A percentile compares a stretch with the other conserved stretches of the same genome.
phyloP scores from a whole-genome alignment of 2,797 vertebrate species.

The Takifugu rubripes region DNA sequence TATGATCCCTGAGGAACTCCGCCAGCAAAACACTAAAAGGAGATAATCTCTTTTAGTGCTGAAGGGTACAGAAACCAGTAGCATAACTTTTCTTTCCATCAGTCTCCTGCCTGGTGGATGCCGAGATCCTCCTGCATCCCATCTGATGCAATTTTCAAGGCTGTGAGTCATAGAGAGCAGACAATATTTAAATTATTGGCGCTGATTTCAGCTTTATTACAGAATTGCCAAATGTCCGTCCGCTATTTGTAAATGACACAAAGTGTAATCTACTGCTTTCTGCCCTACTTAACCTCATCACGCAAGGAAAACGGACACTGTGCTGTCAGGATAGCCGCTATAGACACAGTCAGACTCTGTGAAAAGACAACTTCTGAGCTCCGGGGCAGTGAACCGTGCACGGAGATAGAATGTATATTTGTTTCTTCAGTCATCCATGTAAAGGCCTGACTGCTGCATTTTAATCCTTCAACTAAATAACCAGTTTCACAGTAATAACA shows the following conservation, averaged over 20 bases:
- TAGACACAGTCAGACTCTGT: constrained; percentile 5
- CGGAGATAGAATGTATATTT: constrained; percentile 1
- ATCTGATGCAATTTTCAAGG: constrained; percentile 1
- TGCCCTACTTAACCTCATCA: constrained; percentile 20
- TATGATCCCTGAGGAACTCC: constrained; percentile 4
- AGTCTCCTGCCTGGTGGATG: neutral
- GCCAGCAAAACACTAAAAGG: constrained; percentile 16
- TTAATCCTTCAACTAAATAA: neutral
- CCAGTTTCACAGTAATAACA: neutral
- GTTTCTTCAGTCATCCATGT: neutral
- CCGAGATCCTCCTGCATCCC: constrained; percentile 11
- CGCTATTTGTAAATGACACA: neutral
- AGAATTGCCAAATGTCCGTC: constrained; percentile 42
- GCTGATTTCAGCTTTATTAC: constrained; percentile 24
- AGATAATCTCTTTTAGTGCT: constrained; percentile 18
- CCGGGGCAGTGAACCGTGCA: neutral
- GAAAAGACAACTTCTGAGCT: constrained; percentile 5
- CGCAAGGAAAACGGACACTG: neutral
- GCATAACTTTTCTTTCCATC: constrained; percentile 9
- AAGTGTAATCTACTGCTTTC: constrained; percentile 32
- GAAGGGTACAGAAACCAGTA: constrained; percentile 14
- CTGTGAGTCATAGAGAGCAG: neutral
- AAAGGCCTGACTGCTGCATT: neutral
- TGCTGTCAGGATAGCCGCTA: neutral
- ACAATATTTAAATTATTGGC: constrained; percentile 48